Evolutionary conservation across 2,888 invertebrate species (phyloP).

Genomic region (Erebia epiphron): DNA sequence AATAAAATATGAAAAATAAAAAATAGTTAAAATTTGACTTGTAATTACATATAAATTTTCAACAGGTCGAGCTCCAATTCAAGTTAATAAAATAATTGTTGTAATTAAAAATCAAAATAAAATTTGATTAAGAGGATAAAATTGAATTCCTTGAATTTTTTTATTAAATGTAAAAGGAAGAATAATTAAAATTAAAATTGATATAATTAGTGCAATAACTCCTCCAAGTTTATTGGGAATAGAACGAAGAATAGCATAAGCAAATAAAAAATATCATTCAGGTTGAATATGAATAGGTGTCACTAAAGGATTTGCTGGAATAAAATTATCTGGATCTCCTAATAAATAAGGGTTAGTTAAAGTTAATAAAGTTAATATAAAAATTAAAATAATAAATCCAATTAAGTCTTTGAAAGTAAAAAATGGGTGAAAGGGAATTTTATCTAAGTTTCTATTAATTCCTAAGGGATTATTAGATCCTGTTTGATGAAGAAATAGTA

Average conservation of each 20-base stretch:
- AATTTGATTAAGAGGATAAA: conserved; percentile 84
- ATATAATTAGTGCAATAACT: conserved; percentile 85
- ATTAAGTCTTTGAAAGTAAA: conserved; percentile 85
- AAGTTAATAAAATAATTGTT: conserved; percentile 85
- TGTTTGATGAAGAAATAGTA: conserved; percentile 78
- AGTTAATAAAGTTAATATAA: conserved; percentile 77
- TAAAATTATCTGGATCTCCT: conserved; percentile 89
- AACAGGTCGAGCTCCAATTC: conserved; percentile 86
- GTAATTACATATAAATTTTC: conserved; percentile 85
- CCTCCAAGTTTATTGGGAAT: conserved; percentile 86
- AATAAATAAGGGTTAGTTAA: conserved; percentile 83
- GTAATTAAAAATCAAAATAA: conserved; percentile 83
- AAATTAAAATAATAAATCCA: conserved; percentile 82
- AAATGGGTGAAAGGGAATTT: conserved; percentile 87
- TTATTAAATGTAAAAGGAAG: conserved; percentile 82
- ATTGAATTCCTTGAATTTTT: conserved; percentile 83
- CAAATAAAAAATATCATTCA: conserved; percentile 93
- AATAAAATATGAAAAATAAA: conserved; percentile 84
- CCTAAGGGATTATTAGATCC: conserved; percentile 79
- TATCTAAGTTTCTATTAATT: conserved; percentile 85
- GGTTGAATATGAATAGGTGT: conserved; percentile 91
- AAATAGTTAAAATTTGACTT: conserved; percentile 84
- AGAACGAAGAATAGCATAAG: conserved; percentile 90
- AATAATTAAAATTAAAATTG: conserved; percentile 86
- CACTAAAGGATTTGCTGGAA: conserved; percentile 85